phyloP scores from a whole-genome alignment of 1,140 invertebrate species.

The Papilio dardanus region DNA sequence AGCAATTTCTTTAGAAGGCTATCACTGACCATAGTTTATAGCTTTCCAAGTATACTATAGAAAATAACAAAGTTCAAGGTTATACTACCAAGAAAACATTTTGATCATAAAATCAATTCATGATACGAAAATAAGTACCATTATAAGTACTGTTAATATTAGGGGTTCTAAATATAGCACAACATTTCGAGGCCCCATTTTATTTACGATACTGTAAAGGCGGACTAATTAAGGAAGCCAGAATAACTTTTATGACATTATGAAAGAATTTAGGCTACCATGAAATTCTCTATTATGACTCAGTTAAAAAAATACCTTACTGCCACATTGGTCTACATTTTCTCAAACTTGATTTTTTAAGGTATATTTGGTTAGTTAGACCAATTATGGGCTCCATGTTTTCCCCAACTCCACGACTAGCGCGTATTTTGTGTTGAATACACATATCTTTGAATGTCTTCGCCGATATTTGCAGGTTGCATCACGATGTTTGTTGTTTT shows the following conservation, averaged over 20 bases:
- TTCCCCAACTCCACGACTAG: too few species aligned
- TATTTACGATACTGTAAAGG: slow-evolving; percentile 9
- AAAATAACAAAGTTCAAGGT: not conserved
- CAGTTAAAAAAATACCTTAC: not conserved
- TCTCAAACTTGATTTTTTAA: too few species aligned
- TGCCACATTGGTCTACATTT: not conserved
- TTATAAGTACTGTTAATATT: not conserved
- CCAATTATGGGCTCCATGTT: too few species aligned
- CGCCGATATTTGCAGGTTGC: too few species aligned
- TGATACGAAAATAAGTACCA: not conserved
- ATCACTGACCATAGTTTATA: too few species aligned
- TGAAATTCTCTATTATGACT: not conserved
- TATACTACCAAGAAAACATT: not conserved
- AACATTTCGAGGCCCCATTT: not conserved
- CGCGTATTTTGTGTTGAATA: too few species aligned
- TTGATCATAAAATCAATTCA: not conserved
- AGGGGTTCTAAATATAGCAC: not conserved
- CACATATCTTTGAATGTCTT: too few species aligned
- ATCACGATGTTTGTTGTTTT: too few species aligned
- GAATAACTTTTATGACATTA: slow-evolving; percentile 18
- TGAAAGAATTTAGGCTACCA: not conserved
- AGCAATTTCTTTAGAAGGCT: too few species aligned
- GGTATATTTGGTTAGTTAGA: too few species aligned
- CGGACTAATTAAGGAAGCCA: slow-evolving; percentile 6
- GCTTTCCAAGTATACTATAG: too few species aligned